phyloP scores from a whole-genome alignment of 2,113 vertebrate species.

The Notiomystis cincta region DNA sequence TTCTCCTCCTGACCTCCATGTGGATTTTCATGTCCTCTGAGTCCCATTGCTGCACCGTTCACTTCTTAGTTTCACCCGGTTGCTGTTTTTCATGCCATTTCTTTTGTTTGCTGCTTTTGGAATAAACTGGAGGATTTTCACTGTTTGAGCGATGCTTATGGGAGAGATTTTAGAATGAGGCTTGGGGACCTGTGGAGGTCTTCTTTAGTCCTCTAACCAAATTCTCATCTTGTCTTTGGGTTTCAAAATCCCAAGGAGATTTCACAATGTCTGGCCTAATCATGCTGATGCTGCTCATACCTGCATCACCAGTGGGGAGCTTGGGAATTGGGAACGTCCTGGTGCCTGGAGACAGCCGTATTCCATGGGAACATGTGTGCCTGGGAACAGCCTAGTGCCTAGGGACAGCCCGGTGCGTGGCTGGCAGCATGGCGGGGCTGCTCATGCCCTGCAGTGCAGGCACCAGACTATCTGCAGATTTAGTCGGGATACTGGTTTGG shows the following conservation, averaged over 20 bases:
- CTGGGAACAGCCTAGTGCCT: background rate
- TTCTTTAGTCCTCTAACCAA: background rate
- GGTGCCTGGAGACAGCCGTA: background rate
- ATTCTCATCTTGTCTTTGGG: background rate
- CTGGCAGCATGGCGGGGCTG: rapidly evolving
- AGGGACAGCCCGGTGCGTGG: background rate
- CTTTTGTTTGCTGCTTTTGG: background rate
- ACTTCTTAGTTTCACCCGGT: rapidly evolving
- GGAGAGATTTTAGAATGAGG: background rate
- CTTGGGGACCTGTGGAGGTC: background rate
- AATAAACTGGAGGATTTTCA: background rate
- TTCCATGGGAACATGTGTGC: background rate
- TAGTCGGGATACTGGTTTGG: background rate
- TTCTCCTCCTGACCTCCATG: background rate
- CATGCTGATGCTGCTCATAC: background rate
- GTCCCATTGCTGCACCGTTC: background rate
- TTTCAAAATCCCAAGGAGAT: background rate
- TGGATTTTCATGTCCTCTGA: background rate
- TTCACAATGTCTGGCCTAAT: background rate
- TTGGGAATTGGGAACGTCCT: background rate
- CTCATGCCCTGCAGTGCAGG: background rate
- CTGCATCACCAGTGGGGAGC: background rate
- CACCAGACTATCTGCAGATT: background rate
- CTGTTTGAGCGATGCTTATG: background rate
- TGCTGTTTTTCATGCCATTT: background rate